These are phyloP conservation scores for Pomacea canaliculata DNA, from an alignment of 2,888 invertebrate genomes.

Conservation along the genomic window DNA sequence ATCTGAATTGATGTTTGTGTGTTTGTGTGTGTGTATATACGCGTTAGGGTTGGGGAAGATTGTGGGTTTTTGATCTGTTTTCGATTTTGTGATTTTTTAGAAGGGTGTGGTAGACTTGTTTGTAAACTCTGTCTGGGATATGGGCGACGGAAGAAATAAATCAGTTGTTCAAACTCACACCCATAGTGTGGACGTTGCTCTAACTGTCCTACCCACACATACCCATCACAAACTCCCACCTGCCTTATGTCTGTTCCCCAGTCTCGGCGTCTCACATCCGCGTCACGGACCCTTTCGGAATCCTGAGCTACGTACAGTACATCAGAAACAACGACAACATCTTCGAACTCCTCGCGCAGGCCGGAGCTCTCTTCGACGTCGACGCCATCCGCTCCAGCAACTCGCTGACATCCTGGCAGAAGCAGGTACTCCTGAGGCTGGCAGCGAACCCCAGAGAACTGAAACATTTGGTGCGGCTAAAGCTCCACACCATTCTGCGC, in stretches of 20 bases:
- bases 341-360: slow-evolving; percentile 78
- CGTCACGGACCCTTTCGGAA: slow-evolving; percentile 80
- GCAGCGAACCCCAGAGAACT: slow-evolving; percentile 45
- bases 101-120: no score
- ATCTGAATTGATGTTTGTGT: neutral
- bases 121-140: no score
- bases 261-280: slow-evolving; percentile 70
- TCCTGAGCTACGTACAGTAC: slow-evolving; percentile 83
- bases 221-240: neutral
- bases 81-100: no score
- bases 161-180: no score
- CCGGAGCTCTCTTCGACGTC: slow-evolving; percentile 83
- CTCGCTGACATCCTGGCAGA: slow-evolving; percentile 77
- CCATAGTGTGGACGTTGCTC: neutral
- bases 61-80: neutral
- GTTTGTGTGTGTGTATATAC: neutral
- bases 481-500: slow-evolving; percentile 36
- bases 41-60: neutral
- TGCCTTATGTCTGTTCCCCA: slow-evolving; percentile 52
- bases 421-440: slow-evolving; percentile 75
- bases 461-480: slow-evolving; percentile 46
- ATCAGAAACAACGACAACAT: slow-evolving; percentile 74
- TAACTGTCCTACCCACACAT: neutral
- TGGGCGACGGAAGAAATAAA: no score
- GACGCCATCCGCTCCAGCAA: slow-evolving; percentile 84